Conservation (phyloP, 1,140 invertebrate genomes). For the Wasmannia auropunctata region DNA sequence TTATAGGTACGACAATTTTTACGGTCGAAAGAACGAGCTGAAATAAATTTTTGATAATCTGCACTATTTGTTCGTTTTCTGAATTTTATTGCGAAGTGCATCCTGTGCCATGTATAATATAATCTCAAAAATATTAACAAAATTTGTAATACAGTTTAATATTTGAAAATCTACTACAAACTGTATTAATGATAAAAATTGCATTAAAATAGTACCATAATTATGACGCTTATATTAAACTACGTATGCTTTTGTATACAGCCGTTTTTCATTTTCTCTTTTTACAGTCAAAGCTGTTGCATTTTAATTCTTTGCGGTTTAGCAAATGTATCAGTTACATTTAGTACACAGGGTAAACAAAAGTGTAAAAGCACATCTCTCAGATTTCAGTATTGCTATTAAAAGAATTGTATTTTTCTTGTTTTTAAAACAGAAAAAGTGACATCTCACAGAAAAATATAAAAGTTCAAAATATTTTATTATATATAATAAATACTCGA, state of each 20-base stretch:
- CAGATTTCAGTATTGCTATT: neutral
- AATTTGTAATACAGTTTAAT: neutral
- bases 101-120: neutral
- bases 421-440: neutral
- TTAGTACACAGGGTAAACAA: neutral
- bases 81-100: constrained; percentile 12
- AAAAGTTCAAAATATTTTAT: neutral
- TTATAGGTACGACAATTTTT: neutral
- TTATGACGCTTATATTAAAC: neutral
- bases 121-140: neutral
- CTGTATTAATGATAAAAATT: neutral
- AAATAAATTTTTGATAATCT: constrained; percentile 18
- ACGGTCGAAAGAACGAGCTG: neutral
- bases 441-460: neutral
- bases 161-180: neutral
- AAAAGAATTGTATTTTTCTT: neutral
- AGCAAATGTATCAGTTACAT: neutral
- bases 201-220: neutral
- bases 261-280: neutral
- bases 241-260: neutral
- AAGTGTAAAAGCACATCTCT: neutral
- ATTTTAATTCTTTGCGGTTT: neutral
- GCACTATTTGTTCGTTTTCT: constrained; percentile 24
- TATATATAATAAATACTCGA: neutral
- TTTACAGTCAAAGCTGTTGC: neutral